Base-by-base conservation (phyloP, 2,888 invertebrate genomes). In the Orthosia incerta region DNA sequence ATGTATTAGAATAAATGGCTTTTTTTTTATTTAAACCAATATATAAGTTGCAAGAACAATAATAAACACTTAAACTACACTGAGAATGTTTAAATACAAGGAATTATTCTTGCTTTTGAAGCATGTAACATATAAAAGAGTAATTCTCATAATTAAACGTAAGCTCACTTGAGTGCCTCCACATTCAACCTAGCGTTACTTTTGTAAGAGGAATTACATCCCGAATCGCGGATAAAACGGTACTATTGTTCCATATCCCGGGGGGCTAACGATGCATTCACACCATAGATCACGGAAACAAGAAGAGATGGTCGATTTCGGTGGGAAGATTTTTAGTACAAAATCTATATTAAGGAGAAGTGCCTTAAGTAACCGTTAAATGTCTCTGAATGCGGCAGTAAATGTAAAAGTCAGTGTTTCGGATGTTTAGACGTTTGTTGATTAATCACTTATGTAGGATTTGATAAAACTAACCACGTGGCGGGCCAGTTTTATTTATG, bases 221-320 rank as follows among this genome's bases (percentile, higher is more conserved):
- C 62, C 12, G 78, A 86, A 84, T 85, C 82, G 73, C 50, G 64
- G 68, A 65, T 82, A 59, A 80, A 79, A 84, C 59, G 61, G 67
- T 71, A 73, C 66, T 20, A n/a, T 7, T 59, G 53, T 71, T 72
- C 53, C 51, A 26, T 66, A 63, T 74, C 70, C 76, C 69, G 53
- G 46, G 71, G 67, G 80, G 71, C 70, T 84, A 85, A 70, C 79
- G 84, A 88, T 85, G 86, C 86, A 88, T 86, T 88, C 81, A 79
- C 68, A 55, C 11, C 12, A 51, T 12, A n/a, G 51, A 51, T 18
- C n/a, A 11, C 12, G 51, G 20, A 51, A 51, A 39, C 39, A 39
- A 39, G 39, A 9, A 39, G 39, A 39, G 9, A n/a, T n/a, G n/a
- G n/a, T n/a, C n/a, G n/a, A n/a, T n/a, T n/a, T n/a, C n/a, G n/a